Percentiles rank a stretch among this genome's conserved stretches.
Conservation (phyloP, 1,140 invertebrate species). For the Rhagoletis zephyria region DNA sequence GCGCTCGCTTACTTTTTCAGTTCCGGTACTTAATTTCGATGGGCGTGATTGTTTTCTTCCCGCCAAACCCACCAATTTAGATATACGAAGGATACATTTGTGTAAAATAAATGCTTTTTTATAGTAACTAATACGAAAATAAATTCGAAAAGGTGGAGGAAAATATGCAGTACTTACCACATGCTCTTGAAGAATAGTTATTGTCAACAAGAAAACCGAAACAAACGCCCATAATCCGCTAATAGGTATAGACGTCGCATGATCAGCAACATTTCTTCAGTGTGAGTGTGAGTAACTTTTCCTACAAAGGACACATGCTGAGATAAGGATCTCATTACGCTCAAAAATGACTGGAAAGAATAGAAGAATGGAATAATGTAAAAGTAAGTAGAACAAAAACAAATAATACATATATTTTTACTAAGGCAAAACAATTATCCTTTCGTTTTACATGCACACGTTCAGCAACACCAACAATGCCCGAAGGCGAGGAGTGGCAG, state of each 20-base stretch:
- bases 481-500: not conserved
- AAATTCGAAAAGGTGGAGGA: conserved; percentile 7
- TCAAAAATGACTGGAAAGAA: not conserved
- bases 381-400: not conserved
- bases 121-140: not conserved
- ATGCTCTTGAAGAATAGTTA: not conserved
- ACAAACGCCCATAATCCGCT: conserved; percentile 49
- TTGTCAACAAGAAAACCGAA: conserved; percentile 34
- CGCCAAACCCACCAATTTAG: conserved; percentile 48
- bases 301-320: conserved; percentile 53
- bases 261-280: not conserved
- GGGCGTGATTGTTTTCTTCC: conserved; percentile 39
- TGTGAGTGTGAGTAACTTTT: not conserved
- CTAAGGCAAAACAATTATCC: conserved; percentile 43
- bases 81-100: conserved; percentile 37
- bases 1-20: not conserved
- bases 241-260: conserved; percentile 38
- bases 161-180: not conserved
- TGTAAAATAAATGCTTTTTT: not conserved
- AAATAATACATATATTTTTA: not conserved
- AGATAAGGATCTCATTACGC: conserved; percentile 54
- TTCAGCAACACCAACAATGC: not conserved
- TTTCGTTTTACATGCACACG: not conserved
- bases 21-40: not conserved
- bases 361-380: conserved; percentile 28